Percentiles rank a stretch among this genome's conserved stretches.
Evolutionary conservation across 2,888 invertebrate genomes (phyloP).

Genomic region (Willowsia nigromaculata): DNA sequence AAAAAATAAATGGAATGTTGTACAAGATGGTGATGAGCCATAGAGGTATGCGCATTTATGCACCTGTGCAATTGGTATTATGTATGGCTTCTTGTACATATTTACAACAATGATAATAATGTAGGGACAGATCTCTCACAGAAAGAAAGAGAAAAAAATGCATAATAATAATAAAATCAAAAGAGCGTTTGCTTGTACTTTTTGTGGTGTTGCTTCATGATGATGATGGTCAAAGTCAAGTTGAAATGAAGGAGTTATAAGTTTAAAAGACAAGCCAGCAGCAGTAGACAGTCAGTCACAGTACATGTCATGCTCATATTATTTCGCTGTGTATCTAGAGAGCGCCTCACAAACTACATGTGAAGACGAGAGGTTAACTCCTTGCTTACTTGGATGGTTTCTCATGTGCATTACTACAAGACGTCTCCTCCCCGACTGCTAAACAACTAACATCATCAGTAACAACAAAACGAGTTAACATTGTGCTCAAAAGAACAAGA

Average conservation of each 20-base stretch:
- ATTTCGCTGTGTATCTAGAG: not conserved
- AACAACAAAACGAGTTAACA: constrained; percentile 57
- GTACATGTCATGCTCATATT: constrained; percentile 54
- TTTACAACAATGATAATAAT: not conserved
- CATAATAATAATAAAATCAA: constrained; percentile 11
- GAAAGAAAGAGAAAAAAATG: not conserved
- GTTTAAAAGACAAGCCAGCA: constrained; percentile 62
- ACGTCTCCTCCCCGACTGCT: constrained; percentile 56
- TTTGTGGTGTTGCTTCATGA: not conserved
- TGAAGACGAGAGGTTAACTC: not conserved
- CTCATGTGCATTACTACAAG: constrained; percentile 29
- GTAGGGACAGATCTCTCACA: constrained; percentile 1
- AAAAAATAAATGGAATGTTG: constrained; percentile 5
- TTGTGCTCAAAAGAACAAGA: constrained; percentile 59
- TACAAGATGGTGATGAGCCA: not conserved
- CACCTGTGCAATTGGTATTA: constrained; percentile 4
- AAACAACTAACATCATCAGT: constrained; percentile 43
- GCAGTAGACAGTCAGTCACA: constrained; percentile 55
- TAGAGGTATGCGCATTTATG: not conserved
- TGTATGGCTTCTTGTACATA: not conserved
- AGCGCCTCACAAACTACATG: not conserved
- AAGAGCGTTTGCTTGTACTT: constrained; percentile 38
- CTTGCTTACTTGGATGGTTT: constrained; percentile 5
- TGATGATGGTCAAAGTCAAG: constrained; percentile 52
- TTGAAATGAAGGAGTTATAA: constrained; percentile 48